Percentiles rank a stretch among this genome's conserved stretches.
Conservation (phyloP, 2,113 vertebrate genomes). For the Trichechus manatus region DNA sequence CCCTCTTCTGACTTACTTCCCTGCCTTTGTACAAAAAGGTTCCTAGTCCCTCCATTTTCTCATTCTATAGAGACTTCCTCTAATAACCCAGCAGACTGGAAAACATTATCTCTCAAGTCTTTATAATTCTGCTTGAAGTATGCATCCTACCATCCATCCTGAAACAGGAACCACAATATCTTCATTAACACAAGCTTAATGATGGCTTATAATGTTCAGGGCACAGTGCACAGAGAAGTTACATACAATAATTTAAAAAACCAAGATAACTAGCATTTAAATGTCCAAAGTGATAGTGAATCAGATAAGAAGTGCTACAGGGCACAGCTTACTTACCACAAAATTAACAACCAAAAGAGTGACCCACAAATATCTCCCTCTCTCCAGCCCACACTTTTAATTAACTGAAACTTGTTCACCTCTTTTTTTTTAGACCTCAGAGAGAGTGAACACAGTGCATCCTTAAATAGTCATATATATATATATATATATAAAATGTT, state of each 20-base stretch:
- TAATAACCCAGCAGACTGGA: neutral
- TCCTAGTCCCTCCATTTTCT: neutral
- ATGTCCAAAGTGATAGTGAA: conserved; percentile 51
- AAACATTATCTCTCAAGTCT: neutral
- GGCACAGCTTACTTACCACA: conserved; percentile 46
- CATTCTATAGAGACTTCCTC: neutral
- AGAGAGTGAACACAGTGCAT: neutral
- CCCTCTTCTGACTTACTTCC: neutral
- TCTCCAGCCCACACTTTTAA: conserved; percentile 51
- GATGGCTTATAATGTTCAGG: neutral
- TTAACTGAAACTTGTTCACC: conserved; percentile 49
- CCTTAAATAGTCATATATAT: neutral
- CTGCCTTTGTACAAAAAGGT: neutral
- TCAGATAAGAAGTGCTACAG: conserved; percentile 44
- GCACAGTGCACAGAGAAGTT: neutral
- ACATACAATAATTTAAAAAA: conserved; percentile 37
- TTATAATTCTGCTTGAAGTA: neutral
- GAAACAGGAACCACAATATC: neutral
- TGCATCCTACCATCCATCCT: neutral
- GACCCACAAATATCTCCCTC: neutral
- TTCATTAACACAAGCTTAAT: neutral
- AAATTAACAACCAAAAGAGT: conserved; percentile 62
- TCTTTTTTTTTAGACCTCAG: conserved; percentile 37
- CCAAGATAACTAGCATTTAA: conserved; percentile 62
- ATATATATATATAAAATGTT: neutral